Evolutionary conservation across 2,888 invertebrate species (phyloP).

Genomic region (Papilio gigon): DNA sequence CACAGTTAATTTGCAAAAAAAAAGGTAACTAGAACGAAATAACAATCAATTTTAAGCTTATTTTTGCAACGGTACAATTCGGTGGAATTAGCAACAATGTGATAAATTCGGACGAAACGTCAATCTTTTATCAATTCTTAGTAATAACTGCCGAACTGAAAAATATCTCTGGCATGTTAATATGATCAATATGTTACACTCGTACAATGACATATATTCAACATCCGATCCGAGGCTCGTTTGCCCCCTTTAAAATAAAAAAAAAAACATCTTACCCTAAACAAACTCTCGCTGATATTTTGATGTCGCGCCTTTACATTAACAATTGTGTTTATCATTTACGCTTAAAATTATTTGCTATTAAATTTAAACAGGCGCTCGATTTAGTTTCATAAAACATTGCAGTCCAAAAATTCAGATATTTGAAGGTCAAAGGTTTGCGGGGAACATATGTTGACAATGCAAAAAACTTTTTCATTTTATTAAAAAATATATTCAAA

Average conservation of each 20-base stretch:
- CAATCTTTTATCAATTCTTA: conserved; percentile 13
- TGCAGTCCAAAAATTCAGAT: no score
- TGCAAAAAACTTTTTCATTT: conserved; percentile 7
- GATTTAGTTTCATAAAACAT: background rate
- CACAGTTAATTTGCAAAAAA: no score
- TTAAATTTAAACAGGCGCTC: conserved; percentile 9
- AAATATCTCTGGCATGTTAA: background rate
- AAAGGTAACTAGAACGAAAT: no score
- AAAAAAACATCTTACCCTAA: background rate
- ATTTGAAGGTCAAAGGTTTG: no score
- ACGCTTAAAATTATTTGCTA: conserved; percentile 15
- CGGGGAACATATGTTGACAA: no score
- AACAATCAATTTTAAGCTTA: no score
- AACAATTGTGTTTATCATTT: background rate
- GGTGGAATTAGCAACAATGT: conserved; percentile 12
- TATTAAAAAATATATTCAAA: conserved; percentile 53
- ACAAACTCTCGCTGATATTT: background rate
- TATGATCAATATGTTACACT: background rate
- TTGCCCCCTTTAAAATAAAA: no score
- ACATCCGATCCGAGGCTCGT: no score
- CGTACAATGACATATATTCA: background rate
- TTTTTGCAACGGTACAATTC: background rate
- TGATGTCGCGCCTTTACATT: background rate
- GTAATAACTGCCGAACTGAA: conserved; percentile 7
- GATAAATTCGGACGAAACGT: background rate